A percentile compares a stretch with the other conserved stretches of the same genome.
Conservation (phyloP, 2,113 vertebrate species). For the Ochotona curzoniae region DNA sequence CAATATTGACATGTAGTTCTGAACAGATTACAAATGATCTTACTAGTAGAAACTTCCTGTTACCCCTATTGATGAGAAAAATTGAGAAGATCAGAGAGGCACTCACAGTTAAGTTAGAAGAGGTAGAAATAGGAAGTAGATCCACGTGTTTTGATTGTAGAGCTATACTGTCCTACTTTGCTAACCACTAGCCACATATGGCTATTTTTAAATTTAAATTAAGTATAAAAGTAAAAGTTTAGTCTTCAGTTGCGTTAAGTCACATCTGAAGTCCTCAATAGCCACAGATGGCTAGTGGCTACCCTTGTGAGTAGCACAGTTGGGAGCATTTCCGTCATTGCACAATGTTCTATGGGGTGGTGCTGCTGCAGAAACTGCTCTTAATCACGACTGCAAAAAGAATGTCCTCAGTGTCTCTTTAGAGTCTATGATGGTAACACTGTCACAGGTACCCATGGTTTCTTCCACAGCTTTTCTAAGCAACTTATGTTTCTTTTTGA, state of each 20-base stretch:
- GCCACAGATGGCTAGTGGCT: neutral
- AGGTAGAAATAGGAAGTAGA: neutral
- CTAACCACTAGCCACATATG: neutral
- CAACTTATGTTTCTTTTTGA: neutral
- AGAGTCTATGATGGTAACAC: neutral
- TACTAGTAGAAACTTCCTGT: neutral
- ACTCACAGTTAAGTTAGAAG: neutral
- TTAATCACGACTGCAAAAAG: neutral
- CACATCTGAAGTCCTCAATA: neutral
- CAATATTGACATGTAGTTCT: neutral
- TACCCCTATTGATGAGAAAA: neutral
- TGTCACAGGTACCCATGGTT: neutral
- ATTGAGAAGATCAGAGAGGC: neutral
- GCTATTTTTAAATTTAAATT: neutral
- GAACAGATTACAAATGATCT: neutral
- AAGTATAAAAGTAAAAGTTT: constrained; percentile 12
- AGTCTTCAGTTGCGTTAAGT: neutral
- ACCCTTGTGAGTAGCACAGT: neutral
- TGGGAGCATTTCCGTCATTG: neutral
- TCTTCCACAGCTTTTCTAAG: neutral
- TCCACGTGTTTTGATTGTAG: neutral
- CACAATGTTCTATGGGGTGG: neutral
- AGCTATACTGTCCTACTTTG: neutral
- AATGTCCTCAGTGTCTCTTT: neutral
- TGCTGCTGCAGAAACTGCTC: neutral